Evolutionary conservation across 2,113 vertebrate genomes (phyloP), one percentile per base, ranked within the genome.

Genomic region (Dicentrarchus labrax): DNA sequence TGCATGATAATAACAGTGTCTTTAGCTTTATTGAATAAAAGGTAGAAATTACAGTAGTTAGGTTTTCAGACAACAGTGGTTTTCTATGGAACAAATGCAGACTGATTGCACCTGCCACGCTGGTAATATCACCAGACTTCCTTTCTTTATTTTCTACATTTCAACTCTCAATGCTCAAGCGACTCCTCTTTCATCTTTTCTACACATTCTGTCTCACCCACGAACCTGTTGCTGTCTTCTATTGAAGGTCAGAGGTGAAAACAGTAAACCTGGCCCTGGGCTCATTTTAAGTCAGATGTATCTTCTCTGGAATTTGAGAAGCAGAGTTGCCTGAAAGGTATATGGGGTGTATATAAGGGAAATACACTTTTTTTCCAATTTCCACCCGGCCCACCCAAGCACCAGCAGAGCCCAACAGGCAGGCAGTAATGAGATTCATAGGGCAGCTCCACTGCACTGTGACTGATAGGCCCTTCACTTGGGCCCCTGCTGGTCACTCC

Each of bases 351-450:
- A 15, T 30, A 72, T 56, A 11, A 72, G 69, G 38, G 38, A 72
- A 24, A 22, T 66, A 19, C n/a, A n/a, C n/a, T 3, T 30, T 30
- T 30, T 30, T 66, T 19, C 9, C n/a, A 36, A 2, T 45, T 13
- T 66, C 5, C 19, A 22, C 39, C 6, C 43, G 24, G 43, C 51
- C 21, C 50, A 56, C 19, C 36, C 16, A 22, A 54, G 21, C 69
- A 57, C 36, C 19, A 57, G 21, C 21, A 11, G 11, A 71, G 9
- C 50, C 48, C 54, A 57, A 24, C 54, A 39, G 36, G 13, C 38
- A 72, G 53, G 21, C 69, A 43, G 12, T 57, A 72, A 72, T 72
- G 39, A 72, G 38, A 57, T 57, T 72, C 70, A 59, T 57, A 56
- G 38, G 53, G 53, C 70, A 59, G 70, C 70, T 72, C 39, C 70